Conservation (phyloP, 2,113 vertebrate species). For the Perognathus longimembris region DNA sequence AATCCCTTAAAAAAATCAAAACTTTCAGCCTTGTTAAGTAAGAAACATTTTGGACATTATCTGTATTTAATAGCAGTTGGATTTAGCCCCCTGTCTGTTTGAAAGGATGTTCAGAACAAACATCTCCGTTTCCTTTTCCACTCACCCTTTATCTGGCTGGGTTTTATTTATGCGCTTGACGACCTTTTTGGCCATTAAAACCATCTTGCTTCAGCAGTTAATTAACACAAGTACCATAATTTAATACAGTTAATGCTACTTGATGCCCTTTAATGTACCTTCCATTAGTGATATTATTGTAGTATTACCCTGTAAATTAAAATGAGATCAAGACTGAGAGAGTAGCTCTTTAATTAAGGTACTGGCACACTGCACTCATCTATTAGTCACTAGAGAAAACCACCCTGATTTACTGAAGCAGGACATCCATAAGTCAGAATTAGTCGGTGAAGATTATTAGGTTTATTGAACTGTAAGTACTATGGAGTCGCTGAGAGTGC, state of each 20-base stretch:
- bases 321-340: slow-evolving; percentile 90
- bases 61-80: slow-evolving; percentile 10
- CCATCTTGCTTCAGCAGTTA: slow-evolving; percentile 91
- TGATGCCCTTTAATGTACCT: slow-evolving; percentile 91
- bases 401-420: slow-evolving; percentile 89
- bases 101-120: slow-evolving; percentile 67
- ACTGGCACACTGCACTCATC: slow-evolving; percentile 86
- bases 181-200: slow-evolving; percentile 89
- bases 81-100: slow-evolving; percentile 57
- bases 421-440: slow-evolving; percentile 86
- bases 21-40: not conserved
- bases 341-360: slow-evolving; percentile 91
- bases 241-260: slow-evolving; percentile 91
- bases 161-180: slow-evolving; percentile 87
- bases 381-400: slow-evolving; percentile 89
- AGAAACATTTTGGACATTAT: slow-evolving; percentile 62
- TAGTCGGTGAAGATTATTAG: slow-evolving; percentile 85
- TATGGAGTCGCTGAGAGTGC: slow-evolving; percentile 78
- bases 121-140: slow-evolving; percentile 63
- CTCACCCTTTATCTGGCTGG: slow-evolving; percentile 72
- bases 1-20: slow-evolving; percentile 43
- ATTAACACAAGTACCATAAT: slow-evolving; percentile 93
- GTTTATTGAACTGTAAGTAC: slow-evolving; percentile 84
- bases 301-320: slow-evolving; percentile 89
- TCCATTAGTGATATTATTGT: slow-evolving; percentile 91